Base-by-base conservation (phyloP, 2,797 vertebrate genomes). In the Fundulus diaphanus region DNA sequence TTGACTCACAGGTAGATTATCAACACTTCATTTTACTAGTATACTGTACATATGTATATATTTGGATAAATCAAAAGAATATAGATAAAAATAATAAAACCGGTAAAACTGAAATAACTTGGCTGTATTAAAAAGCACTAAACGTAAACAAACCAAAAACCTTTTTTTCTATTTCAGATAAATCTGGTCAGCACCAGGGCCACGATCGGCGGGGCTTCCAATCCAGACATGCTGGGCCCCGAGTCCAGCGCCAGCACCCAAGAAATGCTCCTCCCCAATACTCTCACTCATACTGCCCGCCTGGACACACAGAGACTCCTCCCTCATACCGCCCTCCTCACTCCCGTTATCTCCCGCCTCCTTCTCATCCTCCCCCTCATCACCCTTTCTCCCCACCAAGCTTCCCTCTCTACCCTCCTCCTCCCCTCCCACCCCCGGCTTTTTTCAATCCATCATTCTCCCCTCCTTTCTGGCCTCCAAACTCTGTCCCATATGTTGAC, bases 401-500 rank as follows among this genome's bases (percentile, higher is more conserved):
- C 83, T 92, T 87, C 80, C 82, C 82, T 24, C 75, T 86, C 59
- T 92, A 84, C 31, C 87, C 79, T 52, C 31, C 59, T 49, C 72
- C 31, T 29, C 65, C 40, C 59, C 40, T 22, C 31, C 87, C 83
- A 2, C 85, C 84, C 56, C 84, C 82, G 0, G 82, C 87, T 6
- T 89, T 77, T 68, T 91, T 86, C 69, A 89, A 85, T 33, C 88
- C 89, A 0, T 81, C 88, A 4, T 91, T 88, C 76, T 66, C 88
- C 27, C 61, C 82, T 33, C 74, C 73, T 22, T 59, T 77, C 49
- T 90, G 90, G 87, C 84, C 76, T 1, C 84, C 83, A 15, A 78
- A 86, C 79, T 75, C 83, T 3, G 37, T 82, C 24, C 78, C 86
- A 1, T 90, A 77, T 79, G 74, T 82, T 20, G 76, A 80, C 59